These are phyloP conservation scores for Temnothorax curvispinosus DNA, from an alignment of 1,140 invertebrate genomes.

Conservation along the genomic window DNA sequence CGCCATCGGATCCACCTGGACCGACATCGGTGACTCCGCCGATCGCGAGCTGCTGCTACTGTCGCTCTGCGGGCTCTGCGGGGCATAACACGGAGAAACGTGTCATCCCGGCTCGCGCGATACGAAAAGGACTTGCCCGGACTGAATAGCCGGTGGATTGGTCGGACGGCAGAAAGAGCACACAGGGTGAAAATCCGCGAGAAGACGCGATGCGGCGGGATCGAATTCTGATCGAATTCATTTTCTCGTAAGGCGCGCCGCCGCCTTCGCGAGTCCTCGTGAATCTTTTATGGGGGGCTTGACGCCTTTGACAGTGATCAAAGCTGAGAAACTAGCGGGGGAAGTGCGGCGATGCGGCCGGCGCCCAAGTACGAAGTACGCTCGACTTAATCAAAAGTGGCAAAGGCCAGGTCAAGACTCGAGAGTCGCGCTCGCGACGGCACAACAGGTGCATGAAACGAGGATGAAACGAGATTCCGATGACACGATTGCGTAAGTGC, in stretches of 20 bases:
- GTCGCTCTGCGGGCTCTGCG: conserved; percentile 85
- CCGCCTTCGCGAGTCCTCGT: conserved; percentile 57
- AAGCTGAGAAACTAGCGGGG: conserved; percentile 40
- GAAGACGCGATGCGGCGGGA: conserved; percentile 34
- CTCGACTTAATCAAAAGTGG: conserved; percentile 50
- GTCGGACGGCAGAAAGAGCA: conserved; percentile 56
- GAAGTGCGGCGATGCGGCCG: neutral
- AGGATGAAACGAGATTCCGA: conserved; percentile 10
- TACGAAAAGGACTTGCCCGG: neutral
- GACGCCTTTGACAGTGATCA: conserved; percentile 63
- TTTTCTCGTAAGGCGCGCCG: conserved; percentile 31
- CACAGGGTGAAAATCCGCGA: conserved; percentile 32
- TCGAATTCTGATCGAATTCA: conserved; percentile 70
- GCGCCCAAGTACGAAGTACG: conserved; percentile 24
- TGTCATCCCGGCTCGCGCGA: conserved; percentile 61
- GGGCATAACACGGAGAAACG: conserved; percentile 64
- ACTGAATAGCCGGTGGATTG: conserved; percentile 45
- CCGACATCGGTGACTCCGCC: conserved; percentile 85
- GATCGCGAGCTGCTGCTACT: conserved; percentile 85
- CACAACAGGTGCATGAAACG: conserved; percentile 24
- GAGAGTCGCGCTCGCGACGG: conserved; percentile 16
- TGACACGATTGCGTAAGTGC: conserved; percentile 44
- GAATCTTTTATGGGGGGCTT: conserved; percentile 69
- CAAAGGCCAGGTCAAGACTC: conserved; percentile 19
- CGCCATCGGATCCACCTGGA: conserved; percentile 87